Conservation (phyloP, 2,113 vertebrate genomes). For the Corythaixoides concolor region DNA sequence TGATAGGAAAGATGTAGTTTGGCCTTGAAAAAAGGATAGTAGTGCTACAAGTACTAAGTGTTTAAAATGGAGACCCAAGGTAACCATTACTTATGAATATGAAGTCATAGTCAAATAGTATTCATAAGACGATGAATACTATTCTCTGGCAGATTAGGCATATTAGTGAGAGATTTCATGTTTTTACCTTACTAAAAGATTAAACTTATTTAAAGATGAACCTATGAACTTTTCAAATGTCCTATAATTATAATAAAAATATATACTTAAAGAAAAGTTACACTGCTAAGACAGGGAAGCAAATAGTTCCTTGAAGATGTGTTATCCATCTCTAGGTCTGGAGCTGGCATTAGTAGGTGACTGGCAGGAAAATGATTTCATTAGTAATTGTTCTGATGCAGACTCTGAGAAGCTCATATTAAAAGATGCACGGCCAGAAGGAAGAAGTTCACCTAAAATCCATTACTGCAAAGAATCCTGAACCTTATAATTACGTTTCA, state of each 20-base stretch:
- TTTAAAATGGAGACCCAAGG: not conserved
- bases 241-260: not conserved
- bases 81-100: not conserved
- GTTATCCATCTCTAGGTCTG: not conserved
- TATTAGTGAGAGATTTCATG: not conserved
- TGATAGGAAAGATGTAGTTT: not conserved
- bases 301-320: not conserved
- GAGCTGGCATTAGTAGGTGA: not conserved
- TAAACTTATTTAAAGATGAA: not conserved
- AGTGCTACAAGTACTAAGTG: not conserved
- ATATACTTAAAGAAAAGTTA: not conserved
- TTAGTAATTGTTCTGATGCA: not conserved
- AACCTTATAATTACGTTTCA: not conserved
- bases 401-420: not conserved
- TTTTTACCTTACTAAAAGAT: not conserved
- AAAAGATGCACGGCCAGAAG: not conserved
- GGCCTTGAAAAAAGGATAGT: not conserved
- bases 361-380: not conserved
- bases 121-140: too few relatives aligned
- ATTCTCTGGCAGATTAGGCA: not conserved
- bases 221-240: not conserved
- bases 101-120: too few relatives aligned
- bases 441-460: not conserved
- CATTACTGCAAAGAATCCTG: not conserved
- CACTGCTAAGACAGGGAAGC: not conserved